These are phyloP conservation scores for Episyrphus balteatus DNA, from an alignment of 1,140 invertebrate species.

Conservation along the genomic window DNA sequence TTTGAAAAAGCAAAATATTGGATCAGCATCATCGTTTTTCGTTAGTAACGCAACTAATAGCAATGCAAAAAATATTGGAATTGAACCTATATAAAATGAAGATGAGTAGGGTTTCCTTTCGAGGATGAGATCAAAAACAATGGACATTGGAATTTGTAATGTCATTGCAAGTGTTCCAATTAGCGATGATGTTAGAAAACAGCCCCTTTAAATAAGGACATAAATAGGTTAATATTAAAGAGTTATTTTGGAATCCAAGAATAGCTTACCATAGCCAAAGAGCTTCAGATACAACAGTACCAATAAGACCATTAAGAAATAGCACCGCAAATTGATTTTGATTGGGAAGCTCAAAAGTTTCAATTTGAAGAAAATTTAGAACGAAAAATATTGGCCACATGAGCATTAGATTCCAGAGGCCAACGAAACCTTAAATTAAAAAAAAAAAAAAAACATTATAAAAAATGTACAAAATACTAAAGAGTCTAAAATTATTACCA, in stretches of 20 bases:
- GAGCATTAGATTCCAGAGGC: conserved; percentile 67
- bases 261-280: conserved; percentile 81
- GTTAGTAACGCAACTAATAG: conserved; percentile 61
- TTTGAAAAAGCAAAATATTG: conserved; percentile 53
- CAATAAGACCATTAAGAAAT: conserved; percentile 73
- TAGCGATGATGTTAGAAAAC: conserved; percentile 78
- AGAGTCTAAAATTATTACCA: too few species aligned
- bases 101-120: conserved; percentile 62
- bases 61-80: conserved; percentile 70
- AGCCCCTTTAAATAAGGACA: conserved; percentile 56
- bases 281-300: conserved; percentile 75
- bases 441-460: conserved; percentile 5
- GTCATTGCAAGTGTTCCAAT: conserved; percentile 73
- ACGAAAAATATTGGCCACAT: conserved; percentile 81
- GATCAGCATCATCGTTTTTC: conserved; percentile 80
- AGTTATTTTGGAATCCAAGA: background rate
- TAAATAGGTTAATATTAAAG: conserved; percentile 9
- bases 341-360: conserved; percentile 72
- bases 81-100: conserved; percentile 66
- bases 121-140: conserved; percentile 67
- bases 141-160: conserved; percentile 74
- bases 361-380: conserved; percentile 63
- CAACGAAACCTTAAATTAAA: conserved; percentile 64
- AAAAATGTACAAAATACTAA: too few species aligned
- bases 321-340: conserved; percentile 65